Evolutionary conservation across 2,888 invertebrate species (phyloP).

Genomic region (Hydrotaea diabolus): DNA sequence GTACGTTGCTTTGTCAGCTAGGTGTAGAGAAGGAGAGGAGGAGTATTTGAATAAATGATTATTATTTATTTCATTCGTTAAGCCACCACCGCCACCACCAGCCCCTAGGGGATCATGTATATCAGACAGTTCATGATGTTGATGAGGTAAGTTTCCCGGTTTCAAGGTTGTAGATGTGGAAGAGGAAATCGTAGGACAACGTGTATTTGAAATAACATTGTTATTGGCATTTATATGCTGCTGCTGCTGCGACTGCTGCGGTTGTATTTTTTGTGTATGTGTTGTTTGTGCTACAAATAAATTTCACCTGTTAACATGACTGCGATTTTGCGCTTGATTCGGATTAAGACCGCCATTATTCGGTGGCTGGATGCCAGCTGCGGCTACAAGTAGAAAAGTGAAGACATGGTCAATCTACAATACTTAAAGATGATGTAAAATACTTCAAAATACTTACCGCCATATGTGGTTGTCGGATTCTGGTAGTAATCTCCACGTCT

Average conservation of each 20-base stretch:
- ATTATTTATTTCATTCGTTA: constrained; percentile 23
- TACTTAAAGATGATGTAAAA: neutral
- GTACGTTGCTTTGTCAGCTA: constrained; percentile 27
- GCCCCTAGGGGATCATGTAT: constrained; percentile 48
- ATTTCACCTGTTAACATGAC: constrained; percentile 81
- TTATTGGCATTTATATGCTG: constrained; percentile 62
- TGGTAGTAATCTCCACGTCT: constrained; percentile 78
- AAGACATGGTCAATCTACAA: constrained; percentile 11
- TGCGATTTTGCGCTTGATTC: constrained; percentile 80
- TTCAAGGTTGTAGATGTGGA: constrained; percentile 60
- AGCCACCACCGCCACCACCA: constrained; percentile 24
- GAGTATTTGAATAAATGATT: constrained; percentile 52
- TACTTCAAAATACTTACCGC: constrained; percentile 72
- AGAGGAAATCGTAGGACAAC: constrained; percentile 62
- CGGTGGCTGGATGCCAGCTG: constrained; percentile 62
- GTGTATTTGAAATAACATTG: constrained; percentile 64
- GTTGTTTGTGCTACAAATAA: constrained; percentile 72
- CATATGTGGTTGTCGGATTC: constrained; percentile 78
- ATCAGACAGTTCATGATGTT: constrained; percentile 42
- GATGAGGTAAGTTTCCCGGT: constrained; percentile 51
- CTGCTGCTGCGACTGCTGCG: constrained; percentile 65
- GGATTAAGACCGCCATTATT: constrained; percentile 77
- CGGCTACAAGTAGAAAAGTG: constrained; percentile 51
- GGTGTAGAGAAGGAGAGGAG: constrained; percentile 62
- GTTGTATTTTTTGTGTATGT: constrained; percentile 59